A percentile compares a stretch with the other conserved stretches of the same genome.
Evolutionary conservation across 2,888 invertebrate species (phyloP).

Genomic region (Polylopha cassiicola): DNA sequence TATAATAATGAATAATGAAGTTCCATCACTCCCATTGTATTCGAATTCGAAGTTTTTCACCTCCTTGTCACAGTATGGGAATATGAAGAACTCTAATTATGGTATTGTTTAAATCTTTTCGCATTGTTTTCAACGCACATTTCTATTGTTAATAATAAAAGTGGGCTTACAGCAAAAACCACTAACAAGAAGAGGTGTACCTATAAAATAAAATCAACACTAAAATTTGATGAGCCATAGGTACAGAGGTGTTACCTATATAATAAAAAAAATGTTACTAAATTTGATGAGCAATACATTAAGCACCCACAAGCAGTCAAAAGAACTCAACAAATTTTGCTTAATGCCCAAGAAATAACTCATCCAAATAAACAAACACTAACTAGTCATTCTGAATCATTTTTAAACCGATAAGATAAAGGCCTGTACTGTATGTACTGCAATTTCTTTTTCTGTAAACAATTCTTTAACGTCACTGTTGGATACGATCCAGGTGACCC

Average conservation of each 20-base stretch:
- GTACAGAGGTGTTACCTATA: too few species aligned
- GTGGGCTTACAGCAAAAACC: too few species aligned
- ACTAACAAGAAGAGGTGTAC: too few species aligned
- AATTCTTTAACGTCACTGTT: too few species aligned
- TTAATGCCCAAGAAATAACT: too few species aligned
- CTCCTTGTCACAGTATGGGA: slow-evolving; percentile 10
- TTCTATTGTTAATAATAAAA: slow-evolving; percentile 11
- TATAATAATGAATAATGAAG: slow-evolving; percentile 31
- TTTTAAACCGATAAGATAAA: slow-evolving; percentile 10
- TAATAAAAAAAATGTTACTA: too few species aligned
- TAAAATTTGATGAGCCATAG: too few species aligned
- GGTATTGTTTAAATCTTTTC: slow-evolving; percentile 14
- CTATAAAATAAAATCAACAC: too few species aligned
- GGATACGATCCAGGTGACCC: slow-evolving; percentile 69
- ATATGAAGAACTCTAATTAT: slow-evolving; percentile 9
- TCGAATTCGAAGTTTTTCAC: slow-evolving; percentile 28
- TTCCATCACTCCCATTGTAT: slow-evolving; percentile 48
- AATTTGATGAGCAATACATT: too few species aligned
- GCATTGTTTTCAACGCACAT: slow-evolving; percentile 8
- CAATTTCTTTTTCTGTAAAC: slow-evolving; percentile 40
- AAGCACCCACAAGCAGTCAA: too few species aligned
- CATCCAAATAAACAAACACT: too few species aligned
- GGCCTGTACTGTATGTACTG: slow-evolving; percentile 24
- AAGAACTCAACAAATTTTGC: too few species aligned
- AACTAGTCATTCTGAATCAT: slow-evolving; percentile 12